These are phyloP conservation scores for Tragulus kanchil DNA, from an alignment of 2,113 vertebrate species.

Conservation along the genomic window DNA sequence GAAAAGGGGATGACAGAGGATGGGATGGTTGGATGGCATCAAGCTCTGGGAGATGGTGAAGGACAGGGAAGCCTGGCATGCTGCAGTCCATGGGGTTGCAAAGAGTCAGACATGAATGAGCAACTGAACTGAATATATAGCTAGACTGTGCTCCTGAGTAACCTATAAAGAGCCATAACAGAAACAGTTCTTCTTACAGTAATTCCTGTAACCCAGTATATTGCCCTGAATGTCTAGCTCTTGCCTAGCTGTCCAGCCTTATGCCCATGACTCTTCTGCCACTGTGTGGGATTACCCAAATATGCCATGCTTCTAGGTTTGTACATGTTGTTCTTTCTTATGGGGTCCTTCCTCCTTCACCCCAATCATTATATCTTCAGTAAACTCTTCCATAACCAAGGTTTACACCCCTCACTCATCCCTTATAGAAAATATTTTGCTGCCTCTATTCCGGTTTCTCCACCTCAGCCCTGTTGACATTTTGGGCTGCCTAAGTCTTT, in stretches of 20 bases:
- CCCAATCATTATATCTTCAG: background rate
- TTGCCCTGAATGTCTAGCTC: background rate
- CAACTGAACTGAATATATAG: too few species aligned
- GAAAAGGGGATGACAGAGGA: too few species aligned
- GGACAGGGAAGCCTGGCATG: too few species aligned
- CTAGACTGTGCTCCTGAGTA: background rate
- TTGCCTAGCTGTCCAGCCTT: background rate
- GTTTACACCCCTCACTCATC: background rate
- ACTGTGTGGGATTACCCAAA: background rate
- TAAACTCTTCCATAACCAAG: background rate
- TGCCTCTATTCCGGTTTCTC: background rate
- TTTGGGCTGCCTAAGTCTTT: background rate
- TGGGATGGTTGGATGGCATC: too few species aligned
- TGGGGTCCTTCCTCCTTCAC: background rate
- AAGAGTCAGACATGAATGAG: too few species aligned
- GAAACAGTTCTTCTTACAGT: background rate
- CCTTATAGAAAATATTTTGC: background rate
- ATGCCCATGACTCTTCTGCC: background rate
- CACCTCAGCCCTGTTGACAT: background rate
- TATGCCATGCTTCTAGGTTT: background rate
- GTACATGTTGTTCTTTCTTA: background rate
- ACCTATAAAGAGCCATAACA: too few species aligned
- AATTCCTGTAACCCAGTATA: background rate
- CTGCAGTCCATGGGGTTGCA: too few species aligned
- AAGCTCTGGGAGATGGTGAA: too few species aligned